Base-by-base conservation (phyloP, 2,797 vertebrate species). In the Ctenosaura bakeri region DNA sequence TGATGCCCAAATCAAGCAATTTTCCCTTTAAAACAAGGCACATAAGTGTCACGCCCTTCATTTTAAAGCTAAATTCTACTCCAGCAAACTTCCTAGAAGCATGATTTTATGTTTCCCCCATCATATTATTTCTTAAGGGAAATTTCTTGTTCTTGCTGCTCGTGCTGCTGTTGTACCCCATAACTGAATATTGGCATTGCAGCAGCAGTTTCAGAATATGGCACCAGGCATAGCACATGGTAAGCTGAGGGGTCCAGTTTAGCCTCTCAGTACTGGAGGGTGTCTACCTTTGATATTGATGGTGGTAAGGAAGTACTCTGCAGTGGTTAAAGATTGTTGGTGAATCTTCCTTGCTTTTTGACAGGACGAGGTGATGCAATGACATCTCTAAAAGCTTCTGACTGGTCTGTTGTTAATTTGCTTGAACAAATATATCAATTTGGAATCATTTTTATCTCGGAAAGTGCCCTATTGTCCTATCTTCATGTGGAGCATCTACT, bases 401-500 rank as follows among this genome's bases (percentile, higher is more conserved):
- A 76, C 56, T 83, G 59, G 2, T 6, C 81, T 56, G 50, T n/a
- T 81, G 79, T 6, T 52, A 52, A 82, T 35, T 20, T 50, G 22
- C 50, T 13, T 14, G 9, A 22, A 38, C 50, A 56, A 89, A 90
- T 46, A 46, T 46, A 46, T 46, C 42, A 46, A 46, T 77, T 74
- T 20, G 6, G 0, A 4, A n/a, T 42, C 73, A 83, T 89, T 29
- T 42, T 52, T 69, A 80, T 90, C 32, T 9, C 0, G 0, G 64
- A 46, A 12, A 12, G 52, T 14, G 46, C 22, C 2, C 71, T 79
- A 86, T 86, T 86, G 38, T 86, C 22, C 32, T 62, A 64, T 9
- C n/a, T n/a, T 10, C 32, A 1, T 54, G 20, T 56, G n/a, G 64
- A 46, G 16, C 20, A 50, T 93, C 80, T 93, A 52, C 85, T 14